A percentile compares a stretch with the other conserved stretches of the same genome.
Evolutionary conservation across 2,797 vertebrate species (phyloP).

Genomic region (Cyclura pinguis): DNA sequence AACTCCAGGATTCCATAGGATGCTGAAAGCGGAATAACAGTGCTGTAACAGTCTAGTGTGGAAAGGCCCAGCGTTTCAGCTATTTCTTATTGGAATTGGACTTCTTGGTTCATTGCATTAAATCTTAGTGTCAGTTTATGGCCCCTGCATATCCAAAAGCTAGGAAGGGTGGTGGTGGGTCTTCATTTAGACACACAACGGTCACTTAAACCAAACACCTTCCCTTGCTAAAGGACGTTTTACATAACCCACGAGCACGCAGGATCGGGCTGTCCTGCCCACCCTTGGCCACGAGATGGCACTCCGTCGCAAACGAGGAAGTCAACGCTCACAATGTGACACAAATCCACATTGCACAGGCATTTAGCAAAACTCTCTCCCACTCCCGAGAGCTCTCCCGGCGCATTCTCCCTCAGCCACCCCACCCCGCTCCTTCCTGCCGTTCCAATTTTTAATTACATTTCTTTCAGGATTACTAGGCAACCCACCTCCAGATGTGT

Average conservation of each 20-base stretch:
- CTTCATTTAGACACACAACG: no score
- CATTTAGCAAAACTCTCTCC: conserved; percentile 30
- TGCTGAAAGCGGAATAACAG: no score
- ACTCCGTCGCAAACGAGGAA: conserved; percentile 68
- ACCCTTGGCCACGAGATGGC: conserved; percentile 78
- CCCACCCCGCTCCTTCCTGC: conserved; percentile 38
- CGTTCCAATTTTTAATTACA: conserved; percentile 55
- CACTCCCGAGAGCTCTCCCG: conserved; percentile 45
- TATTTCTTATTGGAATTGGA: no score
- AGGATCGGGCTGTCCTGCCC: neutral
- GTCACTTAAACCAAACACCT: no score
- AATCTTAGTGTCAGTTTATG: no score
- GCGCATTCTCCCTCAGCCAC: neutral
- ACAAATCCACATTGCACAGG: conserved; percentile 34
- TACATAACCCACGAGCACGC: neutral
- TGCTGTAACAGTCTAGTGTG: no score
- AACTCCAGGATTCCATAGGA: no score
- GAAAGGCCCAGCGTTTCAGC: no score
- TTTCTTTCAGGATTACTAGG: conserved; percentile 71
- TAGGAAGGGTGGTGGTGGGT: no score
- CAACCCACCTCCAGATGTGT: conserved; percentile 72
- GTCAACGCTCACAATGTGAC: neutral
- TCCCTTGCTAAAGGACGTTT: neutral
- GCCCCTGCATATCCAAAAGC: no score
- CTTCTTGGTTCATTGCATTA: no score